Evolutionary conservation across 92 coral and sea anemone genomes (phyloP), one percentile per base, ranked within the genome.

Genomic region (Micromussa lordhowensis): DNA sequence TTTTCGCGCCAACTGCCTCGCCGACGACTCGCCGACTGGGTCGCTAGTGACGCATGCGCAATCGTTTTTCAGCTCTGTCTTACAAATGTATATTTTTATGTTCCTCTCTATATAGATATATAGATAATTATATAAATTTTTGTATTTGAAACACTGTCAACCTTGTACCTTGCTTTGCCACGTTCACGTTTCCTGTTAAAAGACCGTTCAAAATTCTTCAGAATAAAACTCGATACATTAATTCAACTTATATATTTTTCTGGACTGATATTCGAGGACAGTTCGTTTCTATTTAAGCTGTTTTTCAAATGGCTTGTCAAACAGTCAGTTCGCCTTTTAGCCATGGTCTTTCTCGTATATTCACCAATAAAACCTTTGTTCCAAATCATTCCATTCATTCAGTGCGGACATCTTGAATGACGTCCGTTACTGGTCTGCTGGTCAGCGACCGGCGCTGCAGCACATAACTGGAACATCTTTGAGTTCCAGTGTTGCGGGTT

Each of bases 381-480:
- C 21, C 28, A 19, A 49, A 77, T 26, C 24, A 29, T 5, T 51
- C 17, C n/a, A 79, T 75, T 68, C 48, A 57, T 79, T 40, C 48
- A 66, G 32, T 26, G 71, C 17, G 34, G 71, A 10, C 71, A 66
- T 66, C 71, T 29, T 26, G 32, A 22, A 59, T 66, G 57, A 73
- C 51, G 5, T 64, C 38, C 58, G 17, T 3, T 66, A 40, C 13
- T 68, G n/a, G 11, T 44, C 51, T 15, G 36, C 63, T n/a, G n/a
- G n/a, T n/a, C n/a, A 68, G 61, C 85, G 85, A 36, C 85, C 77
- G 17, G 85, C 85, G 76, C 75, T 82, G 61, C 13, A 0, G 9
- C 1, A 5, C 51, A 34, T 79, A 12, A 53, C 66, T 28, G 82
- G 82, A 57, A 30, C 69, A 22, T 79, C 26, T 40, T 79, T 21